Evolutionary conservation across 2,888 invertebrate genomes (phyloP).

Genomic region (Cataglyphis albicans): DNA sequence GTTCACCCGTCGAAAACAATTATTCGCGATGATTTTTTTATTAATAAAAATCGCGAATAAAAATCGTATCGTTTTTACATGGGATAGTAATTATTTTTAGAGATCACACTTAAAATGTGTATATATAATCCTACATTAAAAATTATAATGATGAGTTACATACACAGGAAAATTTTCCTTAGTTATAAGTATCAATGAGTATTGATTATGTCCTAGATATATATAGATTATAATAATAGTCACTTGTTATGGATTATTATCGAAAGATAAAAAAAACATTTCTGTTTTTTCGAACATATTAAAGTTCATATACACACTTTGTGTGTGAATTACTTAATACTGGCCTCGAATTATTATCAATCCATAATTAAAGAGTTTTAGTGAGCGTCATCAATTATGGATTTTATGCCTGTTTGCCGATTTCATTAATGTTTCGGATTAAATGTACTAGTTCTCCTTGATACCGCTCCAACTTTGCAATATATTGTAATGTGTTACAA

Average conservation of each 20-base stretch:
- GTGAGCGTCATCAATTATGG: neutral
- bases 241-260: neutral
- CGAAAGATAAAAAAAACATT: neutral
- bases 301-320: neutral
- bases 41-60: neutral
- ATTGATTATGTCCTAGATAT: neutral
- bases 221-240: neutral
- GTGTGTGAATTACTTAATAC: too few relatives aligned
- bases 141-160: neutral
- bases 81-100: neutral
- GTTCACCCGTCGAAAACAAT: neutral
- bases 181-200: neutral
- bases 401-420: neutral
- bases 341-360: neutral
- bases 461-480: neutral
- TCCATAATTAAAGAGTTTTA: neutral
- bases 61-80: neutral
- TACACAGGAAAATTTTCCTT: neutral
- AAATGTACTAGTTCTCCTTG: neutral
- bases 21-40: neutral
- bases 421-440: neutral
- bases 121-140: neutral
- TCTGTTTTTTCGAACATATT: neutral
- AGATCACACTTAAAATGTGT: neutral
- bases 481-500: conserved; percentile 10